phyloP scores from a whole-genome alignment of 2,888 invertebrate species.

The Aelia acuminata region DNA sequence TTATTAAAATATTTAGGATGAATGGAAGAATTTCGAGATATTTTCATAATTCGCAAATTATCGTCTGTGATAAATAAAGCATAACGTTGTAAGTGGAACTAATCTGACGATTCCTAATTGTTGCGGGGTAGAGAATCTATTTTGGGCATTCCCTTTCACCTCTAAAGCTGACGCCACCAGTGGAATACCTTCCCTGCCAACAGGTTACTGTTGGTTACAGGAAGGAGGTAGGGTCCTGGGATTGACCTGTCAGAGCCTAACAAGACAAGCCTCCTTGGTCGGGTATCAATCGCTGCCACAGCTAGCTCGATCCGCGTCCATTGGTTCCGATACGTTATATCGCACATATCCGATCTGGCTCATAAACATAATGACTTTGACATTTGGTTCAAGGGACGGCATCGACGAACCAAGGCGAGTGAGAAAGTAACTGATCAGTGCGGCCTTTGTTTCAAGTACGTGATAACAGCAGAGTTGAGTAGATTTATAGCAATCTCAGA shows the following conservation, averaged over 20 bases:
- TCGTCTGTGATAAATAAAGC: background rate
- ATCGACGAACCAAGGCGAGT: conserved; percentile 12
- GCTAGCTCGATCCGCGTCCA: background rate
- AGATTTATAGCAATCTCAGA: background rate
- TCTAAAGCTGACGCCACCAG: background rate
- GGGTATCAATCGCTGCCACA: background rate
- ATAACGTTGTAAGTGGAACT: background rate
- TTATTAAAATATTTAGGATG: no score
- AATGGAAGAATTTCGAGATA: no score
- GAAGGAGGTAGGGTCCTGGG: background rate
- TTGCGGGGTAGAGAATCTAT: background rate
- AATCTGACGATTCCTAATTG: no score
- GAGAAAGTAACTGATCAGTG: conserved; percentile 17
- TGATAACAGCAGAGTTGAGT: background rate
- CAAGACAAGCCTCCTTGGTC: background rate
- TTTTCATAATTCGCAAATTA: background rate
- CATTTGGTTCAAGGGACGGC: conserved; percentile 30
- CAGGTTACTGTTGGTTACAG: background rate
- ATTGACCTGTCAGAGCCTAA: background rate
- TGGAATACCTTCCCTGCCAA: background rate
- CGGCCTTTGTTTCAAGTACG: conserved; percentile 39
- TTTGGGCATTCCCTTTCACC: background rate
- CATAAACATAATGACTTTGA: conserved; percentile 42
- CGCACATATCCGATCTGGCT: conserved; percentile 5
- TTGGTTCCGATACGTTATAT: background rate